A percentile compares a stretch with the other conserved stretches of the same genome.
Conservation (phyloP, 2,113 vertebrate species). For the Lates calcarifer region DNA sequence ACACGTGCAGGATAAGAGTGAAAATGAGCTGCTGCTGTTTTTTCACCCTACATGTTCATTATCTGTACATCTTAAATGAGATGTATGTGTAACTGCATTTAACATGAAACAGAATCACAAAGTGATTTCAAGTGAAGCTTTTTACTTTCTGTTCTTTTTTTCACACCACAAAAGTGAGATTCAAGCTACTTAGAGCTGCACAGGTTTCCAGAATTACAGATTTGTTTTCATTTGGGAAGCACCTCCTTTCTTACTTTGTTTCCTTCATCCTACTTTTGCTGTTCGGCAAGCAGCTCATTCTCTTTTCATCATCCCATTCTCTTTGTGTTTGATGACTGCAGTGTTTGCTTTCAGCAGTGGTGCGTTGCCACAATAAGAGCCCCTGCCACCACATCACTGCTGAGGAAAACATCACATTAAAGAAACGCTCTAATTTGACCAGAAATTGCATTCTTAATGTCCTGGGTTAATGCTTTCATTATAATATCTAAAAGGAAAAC, state of each 20-base stretch:
- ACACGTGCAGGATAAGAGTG: neutral
- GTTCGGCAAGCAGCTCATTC: slow-evolving; percentile 17
- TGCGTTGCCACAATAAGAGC: slow-evolving; percentile 42
- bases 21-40: neutral
- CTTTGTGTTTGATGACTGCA: slow-evolving; percentile 56
- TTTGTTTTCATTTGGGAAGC: slow-evolving; percentile 54
- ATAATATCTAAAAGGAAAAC: slow-evolving; percentile 47
- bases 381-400: slow-evolving; percentile 24
- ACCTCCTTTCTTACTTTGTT: slow-evolving; percentile 28
- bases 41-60: neutral
- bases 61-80: neutral
- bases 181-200: slow-evolving; percentile 15
- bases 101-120: neutral
- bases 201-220: slow-evolving; percentile 21
- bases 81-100: neutral
- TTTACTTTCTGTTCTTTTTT: neutral
- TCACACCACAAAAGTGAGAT: slow-evolving; percentile 1
- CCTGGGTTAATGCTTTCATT: slow-evolving; percentile 65
- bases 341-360: slow-evolving; percentile 46
- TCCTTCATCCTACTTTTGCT: slow-evolving; percentile 38
- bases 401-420: slow-evolving; percentile 60
- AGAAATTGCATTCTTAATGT: slow-evolving; percentile 73
- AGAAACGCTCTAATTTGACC: slow-evolving; percentile 55
- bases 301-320: slow-evolving; percentile 46
- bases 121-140: neutral